Evolutionary conservation across 2,797 vertebrate species (phyloP).

Genomic region (Protonibea diacanthus): DNA sequence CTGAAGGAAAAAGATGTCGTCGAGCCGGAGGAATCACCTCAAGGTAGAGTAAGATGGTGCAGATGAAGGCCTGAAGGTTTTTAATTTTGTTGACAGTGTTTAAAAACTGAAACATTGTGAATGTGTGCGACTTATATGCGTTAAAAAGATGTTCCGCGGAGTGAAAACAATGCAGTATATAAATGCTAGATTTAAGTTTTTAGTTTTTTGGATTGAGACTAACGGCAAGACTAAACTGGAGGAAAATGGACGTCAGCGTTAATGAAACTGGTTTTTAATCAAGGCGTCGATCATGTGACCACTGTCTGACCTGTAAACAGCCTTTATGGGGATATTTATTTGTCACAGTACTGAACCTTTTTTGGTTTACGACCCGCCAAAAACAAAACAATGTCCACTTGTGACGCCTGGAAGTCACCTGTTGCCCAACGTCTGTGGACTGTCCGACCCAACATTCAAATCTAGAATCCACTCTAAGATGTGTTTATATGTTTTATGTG

Average conservation of each 20-base stretch:
- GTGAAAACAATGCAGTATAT: not conserved
- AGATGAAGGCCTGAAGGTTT: not conserved
- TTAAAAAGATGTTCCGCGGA: not conserved
- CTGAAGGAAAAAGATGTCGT: constrained; percentile 78
- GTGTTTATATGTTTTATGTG: too few relatives aligned
- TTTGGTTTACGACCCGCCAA: not conserved
- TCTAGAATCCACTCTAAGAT: too few relatives aligned
- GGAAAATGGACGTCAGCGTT: not conserved
- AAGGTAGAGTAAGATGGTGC: constrained; percentile 67
- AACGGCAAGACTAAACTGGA: not conserved
- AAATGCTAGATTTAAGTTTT: not conserved
- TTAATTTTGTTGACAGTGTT: not conserved
- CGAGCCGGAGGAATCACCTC: constrained; percentile 74
- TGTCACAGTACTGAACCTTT: not conserved
- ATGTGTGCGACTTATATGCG: too few relatives aligned
- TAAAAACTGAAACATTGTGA: not conserved
- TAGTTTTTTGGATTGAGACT: not conserved
- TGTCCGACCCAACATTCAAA: not conserved
- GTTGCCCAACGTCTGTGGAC: not conserved
- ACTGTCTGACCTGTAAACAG: not conserved
- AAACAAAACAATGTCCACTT: not conserved
- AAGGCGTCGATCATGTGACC: not conserved
- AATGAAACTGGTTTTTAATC: not conserved
- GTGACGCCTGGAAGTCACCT: not conserved
- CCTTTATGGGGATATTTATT: not conserved